These are phyloP conservation scores for Coelogynopora nodosa DNA, from an alignment of 2,888 invertebrate genomes.

Conservation along the genomic window DNA sequence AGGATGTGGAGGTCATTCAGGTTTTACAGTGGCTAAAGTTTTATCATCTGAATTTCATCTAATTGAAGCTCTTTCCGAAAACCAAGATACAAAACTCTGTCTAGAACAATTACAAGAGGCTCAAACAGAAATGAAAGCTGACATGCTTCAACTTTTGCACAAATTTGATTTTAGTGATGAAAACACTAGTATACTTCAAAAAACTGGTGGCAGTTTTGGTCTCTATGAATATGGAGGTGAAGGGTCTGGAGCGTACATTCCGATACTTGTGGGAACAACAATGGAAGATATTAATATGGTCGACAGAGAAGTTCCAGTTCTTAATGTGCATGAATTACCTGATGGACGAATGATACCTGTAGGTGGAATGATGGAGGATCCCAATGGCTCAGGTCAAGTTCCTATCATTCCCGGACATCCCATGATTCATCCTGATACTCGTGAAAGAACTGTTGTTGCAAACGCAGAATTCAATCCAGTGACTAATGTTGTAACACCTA, in stretches of 20 bases:
- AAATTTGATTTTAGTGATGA: slow-evolving; percentile 54
- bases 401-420: slow-evolving; percentile 56
- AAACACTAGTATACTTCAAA: slow-evolving; percentile 53
- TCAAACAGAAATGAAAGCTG: slow-evolving; percentile 52
- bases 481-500: slow-evolving; percentile 54
- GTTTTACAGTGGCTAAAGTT: neutral
- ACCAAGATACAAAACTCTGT: neutral
- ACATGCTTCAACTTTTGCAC: slow-evolving; percentile 52
- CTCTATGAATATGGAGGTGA: slow-evolving; percentile 55
- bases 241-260: slow-evolving; percentile 57
- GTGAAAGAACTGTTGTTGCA: slow-evolving; percentile 56
- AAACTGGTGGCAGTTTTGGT: slow-evolving; percentile 50
- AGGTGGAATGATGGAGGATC: slow-evolving; percentile 59
- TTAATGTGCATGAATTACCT: slow-evolving; percentile 50
- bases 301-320: slow-evolving; percentile 56
- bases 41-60: neutral
- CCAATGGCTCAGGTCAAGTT: slow-evolving; percentile 57
- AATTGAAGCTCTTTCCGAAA: neutral
- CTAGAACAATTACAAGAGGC: slow-evolving; percentile 54
- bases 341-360: slow-evolving; percentile 52
- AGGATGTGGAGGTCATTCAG: neutral
- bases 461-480: slow-evolving; percentile 54
- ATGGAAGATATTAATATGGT: slow-evolving; percentile 56
- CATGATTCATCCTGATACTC: slow-evolving; percentile 57
- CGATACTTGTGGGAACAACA: slow-evolving; percentile 57